A percentile compares a stretch with the other conserved stretches of the same genome.
Conservation (phyloP, 2,888 invertebrate genomes). For the Priocnemis perturbator region DNA sequence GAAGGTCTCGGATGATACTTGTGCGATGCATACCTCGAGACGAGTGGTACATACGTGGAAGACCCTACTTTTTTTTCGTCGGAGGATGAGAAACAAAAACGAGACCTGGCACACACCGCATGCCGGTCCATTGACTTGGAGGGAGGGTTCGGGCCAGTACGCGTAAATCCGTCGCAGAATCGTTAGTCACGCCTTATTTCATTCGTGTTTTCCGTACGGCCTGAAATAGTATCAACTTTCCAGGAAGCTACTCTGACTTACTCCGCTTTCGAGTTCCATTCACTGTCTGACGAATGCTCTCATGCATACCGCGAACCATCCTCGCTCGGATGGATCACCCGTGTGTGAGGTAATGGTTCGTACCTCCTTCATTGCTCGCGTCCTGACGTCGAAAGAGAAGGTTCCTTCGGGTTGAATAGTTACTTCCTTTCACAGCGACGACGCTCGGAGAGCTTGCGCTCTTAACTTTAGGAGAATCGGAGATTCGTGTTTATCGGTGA, state of each 20-base stretch:
- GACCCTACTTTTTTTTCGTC: conserved; percentile 4
- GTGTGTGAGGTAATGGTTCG: conserved; percentile 43
- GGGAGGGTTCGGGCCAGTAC: conserved; percentile 6
- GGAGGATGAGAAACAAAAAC: conserved; percentile 11
- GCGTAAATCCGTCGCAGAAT: conserved; percentile 38
- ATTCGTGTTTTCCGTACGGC: conserved; percentile 44
- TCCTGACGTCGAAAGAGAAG: conserved; percentile 39
- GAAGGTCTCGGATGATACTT: conserved; percentile 8
- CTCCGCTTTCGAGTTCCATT: conserved; percentile 51
- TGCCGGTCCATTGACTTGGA: conserved; percentile 12
- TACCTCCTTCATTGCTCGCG: conserved; percentile 37
- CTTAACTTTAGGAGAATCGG: conserved; percentile 23
- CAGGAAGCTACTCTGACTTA: conserved; percentile 47
- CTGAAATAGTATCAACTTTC: conserved; percentile 51
- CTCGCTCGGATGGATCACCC: conserved; percentile 20
- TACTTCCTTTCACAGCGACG: conserved; percentile 18
- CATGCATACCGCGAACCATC: conserved; percentile 30
- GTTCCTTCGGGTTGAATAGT: conserved; percentile 27
- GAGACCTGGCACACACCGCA: not conserved
- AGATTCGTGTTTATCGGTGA: conserved; percentile 12
- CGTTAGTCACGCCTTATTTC: conserved; percentile 53
- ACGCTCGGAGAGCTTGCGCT: too few species aligned
- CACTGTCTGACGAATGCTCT: conserved; percentile 46
- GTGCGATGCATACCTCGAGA: conserved; percentile 1
- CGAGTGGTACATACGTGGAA: conserved; percentile 16